These are phyloP conservation scores for Cacatua alba DNA, from an alignment of 2,113 vertebrate species.

Conservation along the genomic window DNA sequence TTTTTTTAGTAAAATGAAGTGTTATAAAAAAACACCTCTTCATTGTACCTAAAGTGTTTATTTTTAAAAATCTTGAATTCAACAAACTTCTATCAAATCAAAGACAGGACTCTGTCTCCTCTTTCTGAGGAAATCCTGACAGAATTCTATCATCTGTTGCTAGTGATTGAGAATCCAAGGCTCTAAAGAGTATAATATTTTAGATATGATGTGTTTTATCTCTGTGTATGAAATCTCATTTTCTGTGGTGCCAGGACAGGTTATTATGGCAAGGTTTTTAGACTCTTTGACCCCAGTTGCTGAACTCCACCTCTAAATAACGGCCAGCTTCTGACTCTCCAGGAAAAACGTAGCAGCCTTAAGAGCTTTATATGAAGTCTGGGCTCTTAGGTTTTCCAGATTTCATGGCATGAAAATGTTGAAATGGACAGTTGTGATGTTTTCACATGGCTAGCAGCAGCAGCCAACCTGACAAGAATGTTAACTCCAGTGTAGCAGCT, in stretches of 20 bases:
- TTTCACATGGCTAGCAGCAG: not conserved
- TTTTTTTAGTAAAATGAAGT: not conserved
- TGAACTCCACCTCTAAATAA: not conserved
- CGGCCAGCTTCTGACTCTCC: not conserved
- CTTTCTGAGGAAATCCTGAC: not conserved
- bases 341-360: not conserved
- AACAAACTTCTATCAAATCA: not conserved
- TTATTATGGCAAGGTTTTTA: not conserved
- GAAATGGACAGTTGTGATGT: not conserved
- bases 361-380: not conserved
- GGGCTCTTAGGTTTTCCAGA: not conserved
- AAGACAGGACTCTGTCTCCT: not conserved
- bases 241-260: not conserved
- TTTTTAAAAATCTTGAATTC: not conserved
- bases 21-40: not conserved
- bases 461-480: not conserved
- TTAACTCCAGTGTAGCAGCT: conserved; percentile 1
- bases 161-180: not conserved
- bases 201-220: not conserved
- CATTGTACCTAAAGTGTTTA: not conserved
- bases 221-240: not conserved
- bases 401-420: not conserved
- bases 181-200: not conserved
- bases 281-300: not conserved
- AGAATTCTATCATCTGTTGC: not conserved